A percentile compares a stretch with the other conserved stretches of the same genome.
Conservation (phyloP, 2,113 vertebrate genomes). For the Catharus bicknelli region DNA sequence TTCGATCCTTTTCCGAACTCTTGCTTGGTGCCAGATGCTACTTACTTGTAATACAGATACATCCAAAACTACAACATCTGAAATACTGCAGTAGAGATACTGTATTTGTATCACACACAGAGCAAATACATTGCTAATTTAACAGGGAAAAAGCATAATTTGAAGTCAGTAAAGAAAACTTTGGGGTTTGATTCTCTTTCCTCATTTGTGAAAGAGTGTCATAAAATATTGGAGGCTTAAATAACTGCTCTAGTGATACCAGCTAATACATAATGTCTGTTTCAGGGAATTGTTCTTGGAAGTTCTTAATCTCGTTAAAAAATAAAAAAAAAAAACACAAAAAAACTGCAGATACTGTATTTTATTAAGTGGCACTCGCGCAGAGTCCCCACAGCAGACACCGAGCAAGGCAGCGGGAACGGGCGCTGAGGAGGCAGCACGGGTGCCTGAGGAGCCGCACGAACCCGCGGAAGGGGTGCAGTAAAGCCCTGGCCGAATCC, state of each 20-base stretch:
- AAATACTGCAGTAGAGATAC: not conserved
- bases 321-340: no score
- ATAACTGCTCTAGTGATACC: fast-evolving
- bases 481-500: fast-evolving
- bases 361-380: fast-evolving
- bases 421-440: not conserved
- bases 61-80: not conserved
- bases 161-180: not conserved
- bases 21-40: not conserved
- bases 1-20: not conserved
- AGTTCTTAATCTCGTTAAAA: fast-evolving
- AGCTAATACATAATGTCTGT: fast-evolving
- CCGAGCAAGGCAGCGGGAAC: not conserved
- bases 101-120: fast-evolving
- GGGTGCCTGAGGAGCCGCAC: not conserved
- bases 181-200: not conserved
- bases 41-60: not conserved
- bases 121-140: no score
- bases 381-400: not conserved
- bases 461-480: fast-evolving
- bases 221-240: fast-evolving
- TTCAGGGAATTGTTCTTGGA: fast-evolving
- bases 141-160: not conserved
- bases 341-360: fast-evolving
- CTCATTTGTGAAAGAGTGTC: not conserved